A percentile compares a stretch with the other conserved stretches of the same genome.
These are phyloP conservation scores for Pollenia angustigena DNA, from an alignment of 2,888 invertebrate genomes.

Conservation along the genomic window DNA sequence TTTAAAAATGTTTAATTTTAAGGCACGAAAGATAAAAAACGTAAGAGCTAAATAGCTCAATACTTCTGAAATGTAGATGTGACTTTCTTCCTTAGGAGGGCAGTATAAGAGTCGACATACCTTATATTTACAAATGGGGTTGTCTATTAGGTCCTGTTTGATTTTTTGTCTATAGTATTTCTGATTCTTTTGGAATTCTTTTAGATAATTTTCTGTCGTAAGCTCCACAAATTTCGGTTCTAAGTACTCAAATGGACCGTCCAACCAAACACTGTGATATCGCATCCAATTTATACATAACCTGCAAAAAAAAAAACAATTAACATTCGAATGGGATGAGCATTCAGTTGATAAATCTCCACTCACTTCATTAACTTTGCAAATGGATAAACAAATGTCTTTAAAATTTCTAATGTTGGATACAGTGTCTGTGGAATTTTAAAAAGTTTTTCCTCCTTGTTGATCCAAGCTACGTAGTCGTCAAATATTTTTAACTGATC, in stretches of 20 bases:
- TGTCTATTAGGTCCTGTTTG: conserved; percentile 90
- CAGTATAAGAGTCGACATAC: conserved; percentile 74
- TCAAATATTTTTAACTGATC: conserved; percentile 91
- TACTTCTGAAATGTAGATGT: too few species aligned
- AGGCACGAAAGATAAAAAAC: too few species aligned
- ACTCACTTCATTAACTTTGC: conserved; percentile 87
- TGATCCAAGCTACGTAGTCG: conserved; percentile 92
- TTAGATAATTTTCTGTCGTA: conserved; percentile 91
- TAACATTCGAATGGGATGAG: background rate
- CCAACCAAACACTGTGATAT: conserved; percentile 94
- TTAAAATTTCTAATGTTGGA: conserved; percentile 91
- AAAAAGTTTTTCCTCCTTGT: conserved; percentile 93
- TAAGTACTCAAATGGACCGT: conserved; percentile 95
- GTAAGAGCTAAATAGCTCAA: too few species aligned
- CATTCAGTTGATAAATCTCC: background rate
- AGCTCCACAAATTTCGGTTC: conserved; percentile 91
- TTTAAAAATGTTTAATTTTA: too few species aligned
- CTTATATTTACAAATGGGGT: conserved; percentile 84
- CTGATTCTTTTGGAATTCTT: conserved; percentile 91
- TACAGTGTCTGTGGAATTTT: conserved; percentile 92
- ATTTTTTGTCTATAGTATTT: conserved; percentile 91
- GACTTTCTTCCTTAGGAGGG: too few species aligned
- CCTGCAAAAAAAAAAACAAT: conserved; percentile 73
- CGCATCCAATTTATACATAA: conserved; percentile 90
- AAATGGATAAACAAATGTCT: conserved; percentile 89